Evolutionary conservation across 1,140 invertebrate genomes (phyloP).

Genomic region (Magallana ariakensis): DNA sequence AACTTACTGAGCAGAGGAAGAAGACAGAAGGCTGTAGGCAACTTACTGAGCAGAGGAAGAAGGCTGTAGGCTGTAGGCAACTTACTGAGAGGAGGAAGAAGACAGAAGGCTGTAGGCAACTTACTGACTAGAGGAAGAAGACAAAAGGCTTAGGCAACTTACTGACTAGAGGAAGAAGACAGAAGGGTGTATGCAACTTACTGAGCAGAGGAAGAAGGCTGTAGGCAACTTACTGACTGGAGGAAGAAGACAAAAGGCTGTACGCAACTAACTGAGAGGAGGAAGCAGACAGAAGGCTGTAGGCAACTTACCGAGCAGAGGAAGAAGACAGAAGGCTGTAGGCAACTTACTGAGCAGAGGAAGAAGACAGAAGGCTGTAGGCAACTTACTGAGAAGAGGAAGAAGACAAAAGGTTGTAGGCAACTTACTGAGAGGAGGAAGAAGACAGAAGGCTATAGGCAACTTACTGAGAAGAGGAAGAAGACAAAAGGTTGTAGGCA

Average conservation of each 20-base stretch:
- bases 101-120: not conserved
- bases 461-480: not conserved
- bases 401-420: no score
- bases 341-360: slow-evolving; percentile 29
- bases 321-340: no score
- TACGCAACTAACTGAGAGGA: slow-evolving; percentile 7
- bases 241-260: no score
- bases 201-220: slow-evolving; percentile 26
- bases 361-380: slow-evolving; percentile 20
- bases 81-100: not conserved
- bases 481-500: no score
- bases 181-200: not conserved
- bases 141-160: slow-evolving; percentile 11
- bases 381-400: not conserved
- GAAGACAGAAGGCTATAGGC: slow-evolving; percentile 26
- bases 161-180: no score
- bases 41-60: slow-evolving; percentile 37
- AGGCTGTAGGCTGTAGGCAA: not conserved
- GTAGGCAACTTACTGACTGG: not conserved
- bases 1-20: not conserved
- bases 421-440: slow-evolving; percentile 21
- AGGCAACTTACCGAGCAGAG: not conserved
- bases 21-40: no score
- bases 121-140: slow-evolving; percentile 26
- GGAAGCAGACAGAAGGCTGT: slow-evolving; percentile 13